A percentile compares a stretch with the other conserved stretches of the same genome.
phyloP scores from a whole-genome alignment of 2,797 vertebrate species.

The Melanotaenia pygmaea region DNA sequence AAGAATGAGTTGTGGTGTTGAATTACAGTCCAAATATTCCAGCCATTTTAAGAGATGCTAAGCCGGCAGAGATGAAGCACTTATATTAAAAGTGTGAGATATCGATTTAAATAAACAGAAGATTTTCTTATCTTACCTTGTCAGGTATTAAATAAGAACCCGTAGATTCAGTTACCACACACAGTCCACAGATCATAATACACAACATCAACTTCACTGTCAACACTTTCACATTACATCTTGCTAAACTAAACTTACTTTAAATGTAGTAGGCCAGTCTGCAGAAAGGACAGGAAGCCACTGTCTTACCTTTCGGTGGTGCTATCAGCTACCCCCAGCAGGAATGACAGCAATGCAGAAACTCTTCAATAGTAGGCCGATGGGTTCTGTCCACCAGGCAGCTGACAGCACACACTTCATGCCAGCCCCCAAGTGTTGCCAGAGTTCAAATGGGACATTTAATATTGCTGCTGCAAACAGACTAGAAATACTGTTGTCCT shows the following conservation, averaged over 20 bases:
- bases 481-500: conserved; percentile 53
- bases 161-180: conserved; percentile 32
- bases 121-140: conserved; percentile 61
- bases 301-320: conserved; percentile 71
- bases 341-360: conserved; percentile 84
- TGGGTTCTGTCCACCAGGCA: conserved; percentile 70
- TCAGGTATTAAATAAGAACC: conserved; percentile 21
- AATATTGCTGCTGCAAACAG: conserved; percentile 41
- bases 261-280: conserved; percentile 35
- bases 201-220: conserved; percentile 14
- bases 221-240: not conserved
- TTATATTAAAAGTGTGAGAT: conserved; percentile 1
- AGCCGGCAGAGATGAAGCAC: not conserved
- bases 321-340: conserved; percentile 74
- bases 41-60: conserved; percentile 4
- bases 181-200: conserved; percentile 28
- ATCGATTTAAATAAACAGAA: conserved; percentile 1
- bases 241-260: conserved; percentile 23
- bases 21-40: conserved; percentile 6
- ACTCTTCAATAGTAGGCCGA: conserved; percentile 72
- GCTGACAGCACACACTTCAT: conserved; percentile 66
- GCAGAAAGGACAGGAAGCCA: conserved; percentile 55
- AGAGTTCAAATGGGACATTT: conserved; percentile 62
- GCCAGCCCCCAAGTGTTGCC: conserved; percentile 53
- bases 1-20: not conserved